Evolutionary conservation across 2,113 vertebrate species (phyloP), one percentile per base, ranked within the genome.

Genomic region (Calidris pugnax): DNA sequence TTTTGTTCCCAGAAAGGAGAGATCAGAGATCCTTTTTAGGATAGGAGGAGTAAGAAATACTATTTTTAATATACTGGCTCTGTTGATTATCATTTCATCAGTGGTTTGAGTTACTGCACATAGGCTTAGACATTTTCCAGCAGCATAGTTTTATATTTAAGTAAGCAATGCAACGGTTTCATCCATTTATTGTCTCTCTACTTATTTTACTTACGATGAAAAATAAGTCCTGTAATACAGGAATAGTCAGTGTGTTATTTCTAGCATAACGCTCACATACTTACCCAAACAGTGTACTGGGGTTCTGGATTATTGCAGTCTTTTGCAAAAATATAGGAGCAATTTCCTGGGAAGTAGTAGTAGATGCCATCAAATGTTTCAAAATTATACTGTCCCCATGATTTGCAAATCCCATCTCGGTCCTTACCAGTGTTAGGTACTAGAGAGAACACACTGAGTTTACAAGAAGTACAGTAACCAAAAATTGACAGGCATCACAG

Each of bases 311-410:
- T 97, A 96, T 98, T 98, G 94, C 99, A 99, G 84, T 99, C 99
- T 98, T 99, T 99, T 97, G 99, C 99, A 98, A 99, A 98, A 96
- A 99, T 98, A 62, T 99, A 99, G 50, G 99, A 99, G 97, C 99
- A 99, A 77, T 98, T 99, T 97, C 99, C 99, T 77, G 99, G 99
- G 97, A 99, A 99, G 96, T 99, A 99, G 97, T 99, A 99, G 97
- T 99, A 99, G 96, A 99, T 98, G 51, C 99, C 99, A 98, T 99
- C 99, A 97, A 99, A 99, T 16, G 99, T 99, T 98, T 99, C 99
- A 97, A 99, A 99, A 96, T 99, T 97, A 97, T 99, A 98, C 67
- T 99, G 99, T 96, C 99, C 99, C 99, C 99, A 99, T 0, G 99
- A 99, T 97, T 99, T 99, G 97, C 99, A 99, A 95, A 99, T 99